phyloP scores from a whole-genome alignment of 2,888 invertebrate genomes.

The Patella pellucida region DNA sequence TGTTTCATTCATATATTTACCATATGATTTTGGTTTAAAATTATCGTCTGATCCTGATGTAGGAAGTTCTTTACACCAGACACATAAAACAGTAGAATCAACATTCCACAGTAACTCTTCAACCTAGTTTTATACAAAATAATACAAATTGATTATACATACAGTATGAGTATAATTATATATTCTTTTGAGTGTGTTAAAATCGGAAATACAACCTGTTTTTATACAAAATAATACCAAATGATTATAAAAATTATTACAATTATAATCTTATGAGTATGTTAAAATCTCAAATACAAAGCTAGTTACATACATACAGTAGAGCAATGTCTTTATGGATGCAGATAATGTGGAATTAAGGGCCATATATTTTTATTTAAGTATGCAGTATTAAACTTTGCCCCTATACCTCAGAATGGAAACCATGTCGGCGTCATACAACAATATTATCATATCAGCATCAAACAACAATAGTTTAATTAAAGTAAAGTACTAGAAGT shows the following conservation, averaged over 20 bases:
- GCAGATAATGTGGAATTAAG: too few relatives aligned
- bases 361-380: too few relatives aligned
- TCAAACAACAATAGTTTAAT: too few relatives aligned
- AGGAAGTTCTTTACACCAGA: constrained; percentile 65
- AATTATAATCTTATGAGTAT: neutral
- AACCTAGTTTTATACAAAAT: constrained; percentile 70
- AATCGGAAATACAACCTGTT: too few relatives aligned
- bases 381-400: too few relatives aligned
- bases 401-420: too few relatives aligned
- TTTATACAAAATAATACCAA: neutral
- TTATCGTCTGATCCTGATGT: constrained; percentile 15
- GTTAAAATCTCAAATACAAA: neutral
- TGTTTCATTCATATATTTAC: constrained; percentile 32
- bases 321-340: too few relatives aligned
- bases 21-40: constrained; percentile 42
- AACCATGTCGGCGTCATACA: too few relatives aligned
- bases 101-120: constrained; percentile 81
- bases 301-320: neutral
- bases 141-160: neutral
- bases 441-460: too few relatives aligned
- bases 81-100: constrained; percentile 79
- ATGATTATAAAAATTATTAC: neutral
- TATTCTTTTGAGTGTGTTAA: too few relatives aligned
- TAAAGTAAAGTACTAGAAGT: too few relatives aligned
- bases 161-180: too few relatives aligned